phyloP scores from a whole-genome alignment of 92 coral and sea anemone genomes.

The Porites rus region DNA sequence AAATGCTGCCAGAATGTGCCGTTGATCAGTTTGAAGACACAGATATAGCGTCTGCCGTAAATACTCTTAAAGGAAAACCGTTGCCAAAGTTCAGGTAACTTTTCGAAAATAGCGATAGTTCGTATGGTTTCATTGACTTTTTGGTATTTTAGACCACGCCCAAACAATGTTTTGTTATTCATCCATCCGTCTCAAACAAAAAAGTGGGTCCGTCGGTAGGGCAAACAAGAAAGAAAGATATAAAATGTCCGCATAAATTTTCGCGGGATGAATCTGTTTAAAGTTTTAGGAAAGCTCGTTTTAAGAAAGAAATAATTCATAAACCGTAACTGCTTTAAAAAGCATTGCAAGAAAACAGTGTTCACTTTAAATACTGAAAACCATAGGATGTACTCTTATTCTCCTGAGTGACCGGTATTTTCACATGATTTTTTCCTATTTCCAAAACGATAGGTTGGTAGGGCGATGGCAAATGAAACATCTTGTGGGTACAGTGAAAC shows the following conservation, averaged over 20 bases:
- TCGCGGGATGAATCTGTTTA: constrained; percentile 4
- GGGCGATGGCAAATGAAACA: neutral
- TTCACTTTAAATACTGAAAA: constrained; percentile 9
- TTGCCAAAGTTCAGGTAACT: too few species aligned
- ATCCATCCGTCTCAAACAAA: neutral
- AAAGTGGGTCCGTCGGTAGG: constrained; percentile 6
- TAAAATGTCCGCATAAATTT: neutral
- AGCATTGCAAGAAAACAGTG: constrained; percentile 14
- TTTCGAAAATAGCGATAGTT: too few species aligned
- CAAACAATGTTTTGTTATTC: too few species aligned
- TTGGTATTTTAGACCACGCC: too few species aligned
- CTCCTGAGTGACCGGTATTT: neutral
- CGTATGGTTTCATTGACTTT: too few species aligned
- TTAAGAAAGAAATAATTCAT: constrained; percentile 5
- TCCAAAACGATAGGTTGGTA: neutral
- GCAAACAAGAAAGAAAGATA: constrained; percentile 13
- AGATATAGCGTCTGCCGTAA: too few species aligned
- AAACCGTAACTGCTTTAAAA: constrained; percentile 8
- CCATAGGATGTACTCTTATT: constrained; percentile 10
- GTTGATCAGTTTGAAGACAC: too few species aligned
- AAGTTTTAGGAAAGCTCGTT: constrained; percentile 13
- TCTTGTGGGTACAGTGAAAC: neutral
- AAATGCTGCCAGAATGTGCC: too few species aligned
- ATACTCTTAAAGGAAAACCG: too few species aligned
- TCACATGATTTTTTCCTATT: neutral